Evolutionary conservation across 2,797 vertebrate species (phyloP).

Genomic region (Onychomys leucogaster): DNA sequence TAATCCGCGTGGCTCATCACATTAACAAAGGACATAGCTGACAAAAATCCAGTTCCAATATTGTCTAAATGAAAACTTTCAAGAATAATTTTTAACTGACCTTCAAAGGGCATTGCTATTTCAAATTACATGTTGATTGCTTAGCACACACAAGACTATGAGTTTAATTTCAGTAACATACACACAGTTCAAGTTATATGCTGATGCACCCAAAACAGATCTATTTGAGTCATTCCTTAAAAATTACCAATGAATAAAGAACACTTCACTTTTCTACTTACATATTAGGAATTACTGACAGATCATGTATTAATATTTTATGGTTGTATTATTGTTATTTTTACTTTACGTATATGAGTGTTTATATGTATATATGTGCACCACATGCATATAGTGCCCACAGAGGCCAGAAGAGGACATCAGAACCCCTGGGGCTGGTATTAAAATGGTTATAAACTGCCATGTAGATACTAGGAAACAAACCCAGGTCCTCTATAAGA

Average conservation of each 20-base stretch:
- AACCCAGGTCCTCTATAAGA: not conserved
- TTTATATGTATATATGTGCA: not conserved
- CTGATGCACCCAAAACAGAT: slow-evolving; percentile 30
- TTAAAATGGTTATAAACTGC: not conserved
- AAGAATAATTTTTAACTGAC: slow-evolving; percentile 30
- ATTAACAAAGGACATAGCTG: not conserved
- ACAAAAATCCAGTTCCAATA: slow-evolving; percentile 18
- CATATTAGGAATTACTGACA: not conserved
- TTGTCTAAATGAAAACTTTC: slow-evolving; percentile 19
- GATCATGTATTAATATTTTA: not conserved
- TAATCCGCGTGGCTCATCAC: slow-evolving; percentile 3
- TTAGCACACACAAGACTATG: not conserved
- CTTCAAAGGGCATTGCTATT: not conserved
- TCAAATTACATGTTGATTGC: not conserved
- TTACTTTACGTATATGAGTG: not conserved
- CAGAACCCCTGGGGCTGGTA: not conserved
- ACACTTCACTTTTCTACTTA: not conserved
- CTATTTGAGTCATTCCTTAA: not conserved
- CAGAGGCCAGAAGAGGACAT: not conserved
- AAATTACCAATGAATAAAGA: not conserved
- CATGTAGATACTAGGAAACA: not conserved
- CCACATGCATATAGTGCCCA: not conserved
- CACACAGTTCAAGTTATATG: not conserved
- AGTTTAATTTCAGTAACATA: not conserved
- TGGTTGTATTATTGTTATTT: not conserved